Evolutionary conservation across 2,797 vertebrate species (phyloP).

Genomic region (Gastrophryne carolinensis): DNA sequence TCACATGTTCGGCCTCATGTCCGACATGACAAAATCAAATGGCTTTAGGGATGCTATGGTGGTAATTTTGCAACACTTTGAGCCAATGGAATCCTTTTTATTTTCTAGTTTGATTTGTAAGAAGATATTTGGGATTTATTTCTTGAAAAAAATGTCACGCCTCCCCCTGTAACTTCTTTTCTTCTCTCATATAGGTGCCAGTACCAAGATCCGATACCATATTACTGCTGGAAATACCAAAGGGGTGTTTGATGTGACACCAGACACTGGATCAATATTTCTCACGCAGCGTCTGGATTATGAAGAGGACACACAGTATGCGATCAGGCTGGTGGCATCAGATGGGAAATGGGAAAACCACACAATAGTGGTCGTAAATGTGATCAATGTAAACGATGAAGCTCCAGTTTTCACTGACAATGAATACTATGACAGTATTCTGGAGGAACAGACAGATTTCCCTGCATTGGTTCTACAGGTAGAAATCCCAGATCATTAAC

Average conservation of each 20-base stretch:
- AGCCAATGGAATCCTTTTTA: too few relatives aligned
- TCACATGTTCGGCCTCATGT: too few relatives aligned
- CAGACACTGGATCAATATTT: conserved; percentile 80
- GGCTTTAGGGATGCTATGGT: too few relatives aligned
- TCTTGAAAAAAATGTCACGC: too few relatives aligned
- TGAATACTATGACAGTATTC: conserved; percentile 76
- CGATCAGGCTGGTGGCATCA: conserved; percentile 81
- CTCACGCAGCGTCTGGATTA: conserved; percentile 82
- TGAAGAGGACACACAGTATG: conserved; percentile 76
- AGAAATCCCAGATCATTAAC: conserved; percentile 16
- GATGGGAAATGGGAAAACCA: conserved; percentile 92
- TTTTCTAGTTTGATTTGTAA: too few relatives aligned
- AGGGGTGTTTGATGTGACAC: conserved; percentile 84
- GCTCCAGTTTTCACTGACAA: conserved; percentile 80
- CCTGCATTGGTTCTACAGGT: conserved; percentile 82
- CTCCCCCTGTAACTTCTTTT: too few relatives aligned
- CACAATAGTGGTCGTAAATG: conserved; percentile 74
- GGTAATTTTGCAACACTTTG: too few relatives aligned
- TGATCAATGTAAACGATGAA: conserved; percentile 85
- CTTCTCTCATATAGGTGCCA: conserved; percentile 71
- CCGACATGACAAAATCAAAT: too few relatives aligned
- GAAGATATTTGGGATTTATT: too few relatives aligned
- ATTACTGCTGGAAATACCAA: conserved; percentile 81
- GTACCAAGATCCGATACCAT: conserved; percentile 86
- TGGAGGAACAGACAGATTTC: conserved; percentile 77